phyloP scores from a whole-genome alignment of 2,797 vertebrate genomes.

The Pseudomugil tenellus region DNA sequence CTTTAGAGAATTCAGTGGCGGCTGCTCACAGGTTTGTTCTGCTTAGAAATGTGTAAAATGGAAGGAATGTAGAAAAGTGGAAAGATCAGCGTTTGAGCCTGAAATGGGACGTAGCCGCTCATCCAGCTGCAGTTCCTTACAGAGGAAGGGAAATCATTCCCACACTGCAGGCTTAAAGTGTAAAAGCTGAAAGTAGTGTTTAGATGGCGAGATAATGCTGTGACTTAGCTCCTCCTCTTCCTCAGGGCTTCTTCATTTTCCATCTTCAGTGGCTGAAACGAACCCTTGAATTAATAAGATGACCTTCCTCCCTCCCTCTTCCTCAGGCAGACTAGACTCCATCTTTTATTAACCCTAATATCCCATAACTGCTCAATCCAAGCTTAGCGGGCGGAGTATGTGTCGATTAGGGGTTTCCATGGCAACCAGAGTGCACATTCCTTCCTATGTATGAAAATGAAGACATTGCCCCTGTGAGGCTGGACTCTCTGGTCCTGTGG shows the following conservation, averaged over 20 bases:
- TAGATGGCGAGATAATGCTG: neutral
- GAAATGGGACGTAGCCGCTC: neutral
- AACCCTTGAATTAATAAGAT: neutral
- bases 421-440: conserved; percentile 22
- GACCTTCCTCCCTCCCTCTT: neutral
- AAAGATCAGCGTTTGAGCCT: neutral
- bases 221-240: neutral
- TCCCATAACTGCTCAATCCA: conserved; percentile 24
- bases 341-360: conserved; percentile 23
- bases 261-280: too few relatives aligned
- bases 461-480: neutral
- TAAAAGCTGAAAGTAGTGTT: neutral
- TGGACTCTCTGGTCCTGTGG: neutral
- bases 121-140: neutral
- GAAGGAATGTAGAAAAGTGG: neutral
- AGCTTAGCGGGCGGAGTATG: conserved; percentile 18
- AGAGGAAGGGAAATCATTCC: neutral
- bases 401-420: conserved; percentile 52
- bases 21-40: neutral
- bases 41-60: neutral
- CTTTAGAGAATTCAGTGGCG: neutral
- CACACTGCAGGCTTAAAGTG: neutral
- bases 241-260: neutral
- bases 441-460: neutral
- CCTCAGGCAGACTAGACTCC: conserved; percentile 6